phyloP scores from a whole-genome alignment of 1,140 invertebrate species.

The Helicoverpa zea region DNA sequence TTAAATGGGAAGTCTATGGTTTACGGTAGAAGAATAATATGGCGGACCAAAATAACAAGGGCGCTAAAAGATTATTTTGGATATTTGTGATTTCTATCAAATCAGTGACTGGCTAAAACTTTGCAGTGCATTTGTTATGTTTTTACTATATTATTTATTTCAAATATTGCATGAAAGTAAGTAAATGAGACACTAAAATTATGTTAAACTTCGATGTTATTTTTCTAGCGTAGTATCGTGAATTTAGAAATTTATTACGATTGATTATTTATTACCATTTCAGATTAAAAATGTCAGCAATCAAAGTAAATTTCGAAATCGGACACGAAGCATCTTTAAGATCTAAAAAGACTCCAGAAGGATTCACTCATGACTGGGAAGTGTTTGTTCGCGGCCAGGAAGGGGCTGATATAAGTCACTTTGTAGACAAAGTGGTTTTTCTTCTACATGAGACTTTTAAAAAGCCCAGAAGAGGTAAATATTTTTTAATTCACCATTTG shows the following conservation, averaged over 20 bases:
- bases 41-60: slow-evolving; percentile 86
- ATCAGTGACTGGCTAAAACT: slow-evolving; percentile 58
- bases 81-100: slow-evolving; percentile 65
- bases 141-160: slow-evolving; percentile 48
- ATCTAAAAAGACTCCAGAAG: slow-evolving; percentile 93
- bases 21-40: slow-evolving; percentile 74
- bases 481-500: slow-evolving; percentile 13
- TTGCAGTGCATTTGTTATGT: slow-evolving; percentile 53
- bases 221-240: slow-evolving; percentile 50
- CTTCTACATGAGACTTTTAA: slow-evolving; percentile 96
- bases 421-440: slow-evolving; percentile 98
- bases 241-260: slow-evolving; percentile 51
- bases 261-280: slow-evolving; percentile 51
- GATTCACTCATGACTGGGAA: slow-evolving; percentile 99
- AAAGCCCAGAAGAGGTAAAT: slow-evolving; percentile 94
- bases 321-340: slow-evolving; percentile 95
- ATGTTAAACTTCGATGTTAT: slow-evolving; percentile 40
- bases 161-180: slow-evolving; percentile 41
- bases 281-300: slow-evolving; percentile 88
- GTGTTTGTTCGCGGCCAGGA: slow-evolving; percentile 97
- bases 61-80: slow-evolving; percentile 84
- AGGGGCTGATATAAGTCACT: slow-evolving; percentile 94
- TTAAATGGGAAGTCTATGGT: slow-evolving; percentile 6
- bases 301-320: slow-evolving; percentile 96
- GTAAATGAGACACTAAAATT: slow-evolving; percentile 26